Conservation (phyloP, 2,888 invertebrate genomes). For the Tanypteryx hageni region DNA sequence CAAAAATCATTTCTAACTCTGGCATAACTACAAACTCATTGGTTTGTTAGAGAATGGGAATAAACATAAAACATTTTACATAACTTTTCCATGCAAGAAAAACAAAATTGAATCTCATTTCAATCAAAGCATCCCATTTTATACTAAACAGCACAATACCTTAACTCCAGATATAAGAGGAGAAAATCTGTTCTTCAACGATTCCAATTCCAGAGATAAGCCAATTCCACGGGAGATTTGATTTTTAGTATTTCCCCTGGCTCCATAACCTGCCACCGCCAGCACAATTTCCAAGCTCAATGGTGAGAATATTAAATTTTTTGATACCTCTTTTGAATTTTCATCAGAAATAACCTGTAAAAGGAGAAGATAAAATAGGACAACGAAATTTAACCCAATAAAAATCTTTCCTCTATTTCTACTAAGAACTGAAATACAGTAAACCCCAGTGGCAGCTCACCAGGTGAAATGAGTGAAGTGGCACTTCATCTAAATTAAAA, state of each 20-base stretch:
- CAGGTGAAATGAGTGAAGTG: background rate
- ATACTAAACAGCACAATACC: background rate
- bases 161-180: background rate
- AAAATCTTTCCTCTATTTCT: background rate
- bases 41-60: background rate
- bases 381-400: background rate
- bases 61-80: background rate
- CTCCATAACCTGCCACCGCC: background rate
- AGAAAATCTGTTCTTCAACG: background rate
- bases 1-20: background rate
- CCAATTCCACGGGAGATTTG: background rate
- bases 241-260: background rate
- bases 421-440: too few relatives aligned
- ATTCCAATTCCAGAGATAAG: background rate
- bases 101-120: background rate
- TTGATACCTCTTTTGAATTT: background rate
- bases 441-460: rapidly evolving
- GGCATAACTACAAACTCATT: background rate
- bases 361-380: background rate
- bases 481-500: background rate
- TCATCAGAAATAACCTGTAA: slow-evolving; percentile 6
- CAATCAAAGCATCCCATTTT: background rate
- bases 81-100: background rate
- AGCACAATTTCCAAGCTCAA: slow-evolving; percentile 43
- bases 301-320: slow-evolving; percentile 33